Evolutionary conservation across 1,140 invertebrate species (phyloP), one percentile per base, ranked within the genome.

Genomic region (Phymorhynchus buccinoides): DNA sequence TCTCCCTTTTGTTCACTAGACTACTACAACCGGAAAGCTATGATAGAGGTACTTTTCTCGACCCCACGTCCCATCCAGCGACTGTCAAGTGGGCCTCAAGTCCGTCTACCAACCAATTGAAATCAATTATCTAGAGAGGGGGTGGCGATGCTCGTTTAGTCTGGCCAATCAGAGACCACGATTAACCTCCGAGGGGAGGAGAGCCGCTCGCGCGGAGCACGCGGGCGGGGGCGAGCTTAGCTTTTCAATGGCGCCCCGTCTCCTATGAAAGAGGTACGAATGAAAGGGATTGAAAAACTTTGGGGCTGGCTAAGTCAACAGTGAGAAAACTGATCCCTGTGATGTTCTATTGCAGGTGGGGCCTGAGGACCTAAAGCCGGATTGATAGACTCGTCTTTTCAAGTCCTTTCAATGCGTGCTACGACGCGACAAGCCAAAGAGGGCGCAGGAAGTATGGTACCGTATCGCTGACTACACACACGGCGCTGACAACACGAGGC

Each of bases 261-360:
- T 83, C 39, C 81, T 83, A 83, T 83, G 81, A 83, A 66, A 83
- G 81, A 9, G 32, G 66, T 37, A 32, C 81, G 81, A 83, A 83
- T n/a, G 73, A 27, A 27, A 27, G 56, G 56, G 81, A 44, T 83
- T 71, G 62, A 62, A 44, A 83, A 83, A 73, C 62, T 83, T 83
- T 27, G 14, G 62, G 62, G 81, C 81, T 83, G 66, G 66, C 81
- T 30, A 83, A 83, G 81, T 83, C 81, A 83, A 83, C 81, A 83
- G 37, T 42, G 62, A 14, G 81, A 83, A 83, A 83, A 83, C 35
- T 83, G 81, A 83, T 83, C 81, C 81, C 27, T 32, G 73, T 83
- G 81, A 83, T 83, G 81, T 83, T 83, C 81, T 62, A 41, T 83
- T 83, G 81, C 81, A 83, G 81, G 81, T 83, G 62, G 81, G n/a